A percentile compares a stretch with the other conserved stretches of the same genome.
These are phyloP conservation scores for Holcopasites calliopsidis DNA, from an alignment of 1,140 invertebrate genomes.

Conservation along the genomic window DNA sequence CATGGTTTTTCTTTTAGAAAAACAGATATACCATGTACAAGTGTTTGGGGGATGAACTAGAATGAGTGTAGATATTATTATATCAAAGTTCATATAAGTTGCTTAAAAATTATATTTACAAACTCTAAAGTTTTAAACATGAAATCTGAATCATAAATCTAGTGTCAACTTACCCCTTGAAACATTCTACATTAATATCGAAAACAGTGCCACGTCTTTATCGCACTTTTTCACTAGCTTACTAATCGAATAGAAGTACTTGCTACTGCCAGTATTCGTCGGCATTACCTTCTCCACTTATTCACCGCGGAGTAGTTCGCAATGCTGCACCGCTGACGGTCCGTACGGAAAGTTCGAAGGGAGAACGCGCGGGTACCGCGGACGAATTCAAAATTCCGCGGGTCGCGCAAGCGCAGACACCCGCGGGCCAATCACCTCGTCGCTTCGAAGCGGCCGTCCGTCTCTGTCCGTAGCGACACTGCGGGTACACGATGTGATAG, in stretches of 20 bases:
- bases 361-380: slow-evolving; percentile 10
- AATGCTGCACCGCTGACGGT: not conserved
- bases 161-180: too few species aligned
- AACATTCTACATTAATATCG: too few species aligned
- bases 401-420: slow-evolving; percentile 54
- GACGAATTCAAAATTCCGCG: slow-evolving; percentile 58
- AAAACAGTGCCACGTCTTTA: too few species aligned
- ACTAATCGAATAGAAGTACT: not conserved
- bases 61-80: too few species aligned
- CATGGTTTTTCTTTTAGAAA: too few species aligned
- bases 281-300: not conserved
- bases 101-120: too few species aligned
- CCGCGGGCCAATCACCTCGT: slow-evolving; percentile 57
- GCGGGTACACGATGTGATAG: slow-evolving; percentile 62
- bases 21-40: too few species aligned
- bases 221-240: not conserved
- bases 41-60: too few species aligned
- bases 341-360: slow-evolving; percentile 5
- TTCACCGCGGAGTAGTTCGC: too few species aligned
- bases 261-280: not conserved
- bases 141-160: too few species aligned
- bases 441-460: slow-evolving; percentile 51
- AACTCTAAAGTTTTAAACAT: too few species aligned
- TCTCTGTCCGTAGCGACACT: slow-evolving; percentile 61
- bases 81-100: too few species aligned